Evolutionary conservation across 2,888 invertebrate genomes (phyloP), one percentile per base, ranked within the genome.

Genomic region (Mycalesis mineus): DNA sequence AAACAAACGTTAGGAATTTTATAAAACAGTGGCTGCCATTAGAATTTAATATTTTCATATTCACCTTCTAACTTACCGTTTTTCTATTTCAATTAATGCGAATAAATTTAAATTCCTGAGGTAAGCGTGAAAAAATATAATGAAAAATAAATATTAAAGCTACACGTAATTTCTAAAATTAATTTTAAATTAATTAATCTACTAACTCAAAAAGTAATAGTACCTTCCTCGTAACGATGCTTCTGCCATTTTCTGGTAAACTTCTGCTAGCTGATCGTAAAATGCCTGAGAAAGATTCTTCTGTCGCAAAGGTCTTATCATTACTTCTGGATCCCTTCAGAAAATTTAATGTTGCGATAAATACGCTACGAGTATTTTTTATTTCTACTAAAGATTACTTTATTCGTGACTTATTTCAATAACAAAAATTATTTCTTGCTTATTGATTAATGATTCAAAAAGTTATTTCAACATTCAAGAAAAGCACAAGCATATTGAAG

Each of bases 241-340:
- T 71, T 91, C 91, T 9, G 90, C 82, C 69, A 94, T 88, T 73
- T 91, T 92, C 51, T 88, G 80, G 57, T 92, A 80, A 3, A 94
- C 92, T 69, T 91, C 88, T 29, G 84, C 80, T 15, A 92, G 80
- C 66, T 92, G 90, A 9, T 84, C 75, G 29, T 81, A 77, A 72
- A 94, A 94, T 0, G 87, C 86, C 13, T 86, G 77, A 0, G 91
- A 90, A 13, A 95, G 81, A 70, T 91, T 91, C 67, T 92, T 91
- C 71, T 94, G 92, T 1, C 94, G 91, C 54, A 94, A 81, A 0
- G 93, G 91, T 67, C 91, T 81, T 11, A 94, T 91, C 69, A 77
- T 78, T 5, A 80, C 67, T 47, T 77, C 68, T 1, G 83, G 84
- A 55, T 91, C 82, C 50, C 90, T 90, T 22, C 7, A 15, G 7